Evolutionary conservation across 2,797 vertebrate species (phyloP).

Genomic region (Hephaestus fuliginosus): DNA sequence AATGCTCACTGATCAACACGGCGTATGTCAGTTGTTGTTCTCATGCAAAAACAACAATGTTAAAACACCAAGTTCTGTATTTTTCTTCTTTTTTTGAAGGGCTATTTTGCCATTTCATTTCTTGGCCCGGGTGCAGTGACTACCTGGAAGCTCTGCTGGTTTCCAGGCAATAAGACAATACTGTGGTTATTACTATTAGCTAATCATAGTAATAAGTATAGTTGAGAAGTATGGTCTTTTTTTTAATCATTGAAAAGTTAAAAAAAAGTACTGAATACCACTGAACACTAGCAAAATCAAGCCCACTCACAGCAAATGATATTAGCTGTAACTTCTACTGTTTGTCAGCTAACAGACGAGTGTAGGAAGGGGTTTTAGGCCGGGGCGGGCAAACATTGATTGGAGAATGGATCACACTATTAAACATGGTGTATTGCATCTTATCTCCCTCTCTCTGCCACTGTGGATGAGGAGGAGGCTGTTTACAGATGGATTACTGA

Average conservation of each 20-base stretch:
- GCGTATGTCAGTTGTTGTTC: not conserved
- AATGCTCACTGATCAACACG: not conserved
- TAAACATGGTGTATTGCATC: not conserved
- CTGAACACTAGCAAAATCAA: not conserved
- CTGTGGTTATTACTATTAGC: not conserved
- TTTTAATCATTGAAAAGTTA: not conserved
- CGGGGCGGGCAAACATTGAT: not conserved
- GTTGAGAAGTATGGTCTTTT: too few relatives aligned
- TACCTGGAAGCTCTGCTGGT: not conserved
- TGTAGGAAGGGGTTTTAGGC: not conserved
- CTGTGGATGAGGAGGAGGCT: constrained; percentile 11
- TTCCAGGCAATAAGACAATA: not conserved
- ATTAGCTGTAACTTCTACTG: not conserved
- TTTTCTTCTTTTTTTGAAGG: too few relatives aligned
- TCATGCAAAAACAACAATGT: not conserved
- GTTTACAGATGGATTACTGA: constrained; percentile 36
- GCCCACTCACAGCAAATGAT: not conserved
- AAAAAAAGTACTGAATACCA: not conserved
- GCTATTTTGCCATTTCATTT: too few relatives aligned
- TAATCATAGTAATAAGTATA: not conserved
- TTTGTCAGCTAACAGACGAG: not conserved
- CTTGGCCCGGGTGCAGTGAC: not conserved
- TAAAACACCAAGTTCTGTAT: not conserved
- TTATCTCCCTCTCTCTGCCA: constrained; percentile 7
- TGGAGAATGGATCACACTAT: constrained; percentile 22